phyloP scores from a whole-genome alignment of 2,113 vertebrate species.

The Puma concolor region DNA sequence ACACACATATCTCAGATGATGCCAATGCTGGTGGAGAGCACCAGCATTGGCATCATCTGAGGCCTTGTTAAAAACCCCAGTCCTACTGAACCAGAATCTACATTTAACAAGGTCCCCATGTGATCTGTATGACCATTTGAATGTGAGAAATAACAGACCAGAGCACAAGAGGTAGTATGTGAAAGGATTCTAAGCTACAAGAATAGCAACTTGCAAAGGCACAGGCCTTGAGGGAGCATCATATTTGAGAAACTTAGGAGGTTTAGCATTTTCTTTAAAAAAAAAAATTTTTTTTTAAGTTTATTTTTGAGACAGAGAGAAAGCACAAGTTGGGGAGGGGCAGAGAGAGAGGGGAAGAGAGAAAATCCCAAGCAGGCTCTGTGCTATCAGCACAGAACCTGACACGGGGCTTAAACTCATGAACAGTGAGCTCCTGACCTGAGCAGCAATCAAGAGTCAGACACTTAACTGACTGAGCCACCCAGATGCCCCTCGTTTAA shows the following conservation, averaged over 20 bases:
- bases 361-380: no score
- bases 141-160: slow-evolving; percentile 9
- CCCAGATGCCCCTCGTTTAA: no score
- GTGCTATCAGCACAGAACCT: no score
- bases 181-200: slow-evolving; percentile 1
- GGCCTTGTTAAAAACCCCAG: neutral
- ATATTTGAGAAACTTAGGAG: neutral
- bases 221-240: neutral
- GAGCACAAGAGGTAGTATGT: neutral
- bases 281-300: neutral
- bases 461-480: no score
- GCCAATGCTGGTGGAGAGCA: neutral
- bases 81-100: neutral
- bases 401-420: no score
- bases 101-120: neutral
- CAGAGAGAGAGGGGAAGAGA: no score
- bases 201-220: neutral
- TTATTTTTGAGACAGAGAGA: no score
- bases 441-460: no score
- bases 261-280: neutral
- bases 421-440: no score
- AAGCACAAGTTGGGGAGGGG: no score
- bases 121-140: neutral
- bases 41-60: neutral
- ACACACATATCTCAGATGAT: no score